phyloP scores from a whole-genome alignment of 2,113 vertebrate genomes.

The Oryzias curvinotus region DNA sequence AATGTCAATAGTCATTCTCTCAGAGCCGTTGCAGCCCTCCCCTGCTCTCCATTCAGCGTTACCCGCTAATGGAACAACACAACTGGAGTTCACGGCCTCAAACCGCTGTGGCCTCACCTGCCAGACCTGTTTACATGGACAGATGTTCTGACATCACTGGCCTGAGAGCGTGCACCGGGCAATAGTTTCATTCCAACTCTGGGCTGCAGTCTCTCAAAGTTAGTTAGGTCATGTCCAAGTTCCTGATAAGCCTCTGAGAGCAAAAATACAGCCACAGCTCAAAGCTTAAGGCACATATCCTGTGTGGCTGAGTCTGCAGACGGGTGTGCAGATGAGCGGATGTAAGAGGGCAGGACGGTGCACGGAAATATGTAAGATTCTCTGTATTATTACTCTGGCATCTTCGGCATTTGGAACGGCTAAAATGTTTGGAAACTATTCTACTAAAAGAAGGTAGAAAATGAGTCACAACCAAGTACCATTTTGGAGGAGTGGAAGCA shows the following conservation, averaged over 20 bases:
- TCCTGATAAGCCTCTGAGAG: constrained; percentile 52
- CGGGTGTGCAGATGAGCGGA: constrained; percentile 19
- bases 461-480: too few relatives aligned
- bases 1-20: constrained; percentile 56
- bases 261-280: constrained; percentile 43
- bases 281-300: constrained; percentile 49
- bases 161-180: constrained; percentile 32
- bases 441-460: background rate
- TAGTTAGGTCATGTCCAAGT: constrained; percentile 47
- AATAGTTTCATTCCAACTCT: constrained; percentile 50
- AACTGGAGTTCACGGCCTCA: constrained; percentile 70
- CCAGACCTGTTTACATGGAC: constrained; percentile 64
- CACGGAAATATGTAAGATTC: constrained; percentile 14
- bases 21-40: constrained; percentile 35
- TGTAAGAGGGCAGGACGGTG: constrained; percentile 7
- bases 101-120: constrained; percentile 66
- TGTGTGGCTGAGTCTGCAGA: constrained; percentile 29
- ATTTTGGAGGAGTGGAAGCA: too few relatives aligned
- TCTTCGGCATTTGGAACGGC: background rate
- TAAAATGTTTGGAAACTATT: background rate
- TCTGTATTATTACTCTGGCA: constrained; percentile 11
- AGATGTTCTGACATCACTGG: constrained; percentile 72
- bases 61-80: constrained; percentile 60
- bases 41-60: constrained; percentile 36
- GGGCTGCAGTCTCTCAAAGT: constrained; percentile 44